A percentile compares a stretch with the other conserved stretches of the same genome.
Conservation (phyloP, 2,113 vertebrate genomes). For the Glareola pratincola region DNA sequence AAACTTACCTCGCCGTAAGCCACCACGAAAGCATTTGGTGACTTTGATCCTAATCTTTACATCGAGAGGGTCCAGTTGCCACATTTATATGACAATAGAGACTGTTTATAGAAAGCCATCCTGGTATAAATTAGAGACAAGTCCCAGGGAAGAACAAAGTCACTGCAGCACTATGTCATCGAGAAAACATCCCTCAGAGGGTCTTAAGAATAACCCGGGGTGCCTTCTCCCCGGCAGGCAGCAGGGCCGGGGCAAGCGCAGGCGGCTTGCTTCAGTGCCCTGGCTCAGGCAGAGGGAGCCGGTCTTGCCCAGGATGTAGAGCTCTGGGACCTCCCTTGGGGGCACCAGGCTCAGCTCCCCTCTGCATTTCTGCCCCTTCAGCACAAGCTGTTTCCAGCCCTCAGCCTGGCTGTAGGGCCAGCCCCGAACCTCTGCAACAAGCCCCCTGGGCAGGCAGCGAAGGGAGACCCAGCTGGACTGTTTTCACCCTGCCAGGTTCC, state of each 20-base stretch:
- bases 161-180: background rate
- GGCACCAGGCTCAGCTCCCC: background rate
- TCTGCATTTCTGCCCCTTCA: background rate
- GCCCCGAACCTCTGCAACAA: background rate
- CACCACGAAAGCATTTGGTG: background rate
- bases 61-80: background rate
- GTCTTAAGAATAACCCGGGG: background rate
- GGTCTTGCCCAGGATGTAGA: background rate
- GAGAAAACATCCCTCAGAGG: background rate
- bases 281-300: background rate
- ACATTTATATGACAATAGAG: background rate
- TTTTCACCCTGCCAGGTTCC: background rate
- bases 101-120: background rate
- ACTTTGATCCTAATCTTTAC: background rate
- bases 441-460: background rate
- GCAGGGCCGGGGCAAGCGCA: accelerated
- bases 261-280: background rate
- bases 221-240: background rate
- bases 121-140: background rate
- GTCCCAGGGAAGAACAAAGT: background rate
- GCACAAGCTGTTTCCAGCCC: background rate
- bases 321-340: background rate
- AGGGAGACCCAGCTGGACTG: background rate
- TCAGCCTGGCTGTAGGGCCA: background rate
- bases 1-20: background rate